These are phyloP conservation scores for Chondrosia reniformis DNA, from an alignment of 37 sponge, comb jelly and placozoan species.

Conservation along the genomic window DNA sequence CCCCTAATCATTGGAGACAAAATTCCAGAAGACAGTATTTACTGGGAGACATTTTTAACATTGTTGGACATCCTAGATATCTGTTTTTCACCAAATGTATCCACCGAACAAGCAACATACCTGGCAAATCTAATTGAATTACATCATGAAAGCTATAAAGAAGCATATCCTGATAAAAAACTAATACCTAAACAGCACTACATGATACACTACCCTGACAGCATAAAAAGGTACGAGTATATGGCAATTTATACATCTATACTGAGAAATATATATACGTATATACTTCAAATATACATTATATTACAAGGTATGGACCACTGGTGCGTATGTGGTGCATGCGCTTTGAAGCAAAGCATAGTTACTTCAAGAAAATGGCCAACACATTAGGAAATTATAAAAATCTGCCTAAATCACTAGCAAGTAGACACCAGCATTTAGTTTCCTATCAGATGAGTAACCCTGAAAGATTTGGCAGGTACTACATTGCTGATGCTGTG, in stretches of 20 bases:
- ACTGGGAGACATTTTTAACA: slow-evolving; percentile 48
- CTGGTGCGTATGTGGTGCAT: slow-evolving; percentile 54
- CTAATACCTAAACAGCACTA: slow-evolving; percentile 59
- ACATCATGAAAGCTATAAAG: slow-evolving; percentile 32
- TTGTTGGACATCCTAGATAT: slow-evolving; percentile 45
- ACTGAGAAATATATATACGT: background rate
- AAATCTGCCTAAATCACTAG: slow-evolving; percentile 48
- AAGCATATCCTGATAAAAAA: slow-evolving; percentile 40
- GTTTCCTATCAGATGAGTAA: slow-evolving; percentile 36
- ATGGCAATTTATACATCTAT: background rate
- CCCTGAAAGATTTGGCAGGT: background rate
- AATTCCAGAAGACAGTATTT: slow-evolving; percentile 27
- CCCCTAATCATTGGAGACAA: slow-evolving; percentile 50
- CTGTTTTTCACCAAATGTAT: slow-evolving; percentile 34
- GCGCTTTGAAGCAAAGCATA: slow-evolving; percentile 64
- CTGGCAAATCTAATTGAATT: slow-evolving; percentile 11
- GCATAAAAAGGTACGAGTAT: slow-evolving; percentile 18
- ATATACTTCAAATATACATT: background rate
- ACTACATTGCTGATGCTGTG: background rate
- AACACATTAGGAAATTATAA: slow-evolving; percentile 19
- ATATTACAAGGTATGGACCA: slow-evolving; percentile 48
- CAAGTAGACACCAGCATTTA: slow-evolving; percentile 34
- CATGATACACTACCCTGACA: slow-evolving; percentile 52
- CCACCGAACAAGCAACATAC: background rate
- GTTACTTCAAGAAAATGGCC: slow-evolving; percentile 36